phyloP scores from a whole-genome alignment of 2,888 invertebrate species.

The Priocnemis perturbator region DNA sequence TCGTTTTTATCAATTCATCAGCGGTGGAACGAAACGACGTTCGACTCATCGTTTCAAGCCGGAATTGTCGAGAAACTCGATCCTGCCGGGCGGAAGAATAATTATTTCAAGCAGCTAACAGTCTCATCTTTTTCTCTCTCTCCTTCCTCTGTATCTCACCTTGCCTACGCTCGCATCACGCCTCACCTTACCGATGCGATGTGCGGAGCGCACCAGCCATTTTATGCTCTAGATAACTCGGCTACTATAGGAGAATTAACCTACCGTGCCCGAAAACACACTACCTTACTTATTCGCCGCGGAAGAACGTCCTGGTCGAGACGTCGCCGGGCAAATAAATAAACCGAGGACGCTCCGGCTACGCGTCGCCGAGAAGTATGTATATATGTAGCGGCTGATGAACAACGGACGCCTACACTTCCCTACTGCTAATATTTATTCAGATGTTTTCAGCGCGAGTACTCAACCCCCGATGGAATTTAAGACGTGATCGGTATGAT shows the following conservation, averaged over 20 bases:
- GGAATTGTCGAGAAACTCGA: slow-evolving; percentile 26
- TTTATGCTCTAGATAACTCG: slow-evolving; percentile 73
- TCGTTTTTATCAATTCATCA: too few relatives aligned
- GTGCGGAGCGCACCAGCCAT: slow-evolving; percentile 55
- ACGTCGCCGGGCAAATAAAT: slow-evolving; percentile 27
- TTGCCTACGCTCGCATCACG: slow-evolving; percentile 22
- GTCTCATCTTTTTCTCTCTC: slow-evolving; percentile 22
- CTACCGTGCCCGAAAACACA: slow-evolving; percentile 70
- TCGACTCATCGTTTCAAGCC: too few relatives aligned
- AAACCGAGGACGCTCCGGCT: too few relatives aligned
- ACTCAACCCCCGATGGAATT: too few relatives aligned
- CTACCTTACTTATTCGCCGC: slow-evolving; percentile 64
- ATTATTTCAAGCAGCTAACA: slow-evolving; percentile 63
- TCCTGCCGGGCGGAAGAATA: slow-evolving; percentile 44
- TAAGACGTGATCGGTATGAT: too few relatives aligned
- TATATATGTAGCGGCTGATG: too few relatives aligned
- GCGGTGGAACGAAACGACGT: too few relatives aligned
- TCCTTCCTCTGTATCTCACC: too few relatives aligned
- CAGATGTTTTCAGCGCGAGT: too few relatives aligned
- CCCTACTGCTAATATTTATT: too few relatives aligned
- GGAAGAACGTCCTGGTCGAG: slow-evolving; percentile 38
- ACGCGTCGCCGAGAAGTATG: too few relatives aligned
- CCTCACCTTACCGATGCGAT: slow-evolving; percentile 35
- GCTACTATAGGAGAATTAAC: slow-evolving; percentile 60
- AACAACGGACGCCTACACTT: too few relatives aligned